Evolutionary conservation across 2,797 vertebrate genomes (phyloP), one percentile per base, ranked within the genome.

Genomic region (Aphelocoma californica): DNA sequence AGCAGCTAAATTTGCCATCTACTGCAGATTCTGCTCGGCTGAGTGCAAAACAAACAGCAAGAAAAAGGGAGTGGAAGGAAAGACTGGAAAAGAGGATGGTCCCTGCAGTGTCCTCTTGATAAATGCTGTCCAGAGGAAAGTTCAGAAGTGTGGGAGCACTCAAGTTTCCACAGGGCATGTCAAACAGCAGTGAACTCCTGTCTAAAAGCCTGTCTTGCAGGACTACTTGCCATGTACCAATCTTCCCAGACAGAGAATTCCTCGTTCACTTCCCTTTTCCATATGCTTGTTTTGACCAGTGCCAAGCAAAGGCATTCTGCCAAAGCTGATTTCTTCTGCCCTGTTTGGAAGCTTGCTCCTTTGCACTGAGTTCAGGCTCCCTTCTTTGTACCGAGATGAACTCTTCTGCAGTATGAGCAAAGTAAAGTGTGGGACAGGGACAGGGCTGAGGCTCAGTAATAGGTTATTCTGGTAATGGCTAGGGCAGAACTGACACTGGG

Each of bases 251-350:
- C 61, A 83, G 60, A 79, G 47, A 62, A 64, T 67, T 88, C 66
- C 28, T 90, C 84, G 74, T 74, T 85, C 81, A 50, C 53, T 85
- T 93, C 18, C 65, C 47, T 82, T 57, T 85, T 67, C 86, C 88
- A 66, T 85, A 86, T 82, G 88, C 69, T 94, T 82, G 32, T 80
- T 94, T 94, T 77, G 78, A 84, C 62, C 7, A 3, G 17, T 54
- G 86, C 83, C 92, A 86, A 83, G 83, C 24, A 77, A 84, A 20
- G 77, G 81, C 74, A 53, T 36, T 48, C 51, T 67, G 88, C 83
- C 88, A 95, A 94, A 92, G 36, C 26, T 66, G 47, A 16, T 71
- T 72, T 93, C 69, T 95, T 67, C 70, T 81, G n/a, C 62, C 82
- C 40, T 93, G 47, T 36, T 42, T 81, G 26, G 44, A 73, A 93